phyloP scores from a whole-genome alignment of 2,797 vertebrate genomes.

The Margarornis squamiger region DNA sequence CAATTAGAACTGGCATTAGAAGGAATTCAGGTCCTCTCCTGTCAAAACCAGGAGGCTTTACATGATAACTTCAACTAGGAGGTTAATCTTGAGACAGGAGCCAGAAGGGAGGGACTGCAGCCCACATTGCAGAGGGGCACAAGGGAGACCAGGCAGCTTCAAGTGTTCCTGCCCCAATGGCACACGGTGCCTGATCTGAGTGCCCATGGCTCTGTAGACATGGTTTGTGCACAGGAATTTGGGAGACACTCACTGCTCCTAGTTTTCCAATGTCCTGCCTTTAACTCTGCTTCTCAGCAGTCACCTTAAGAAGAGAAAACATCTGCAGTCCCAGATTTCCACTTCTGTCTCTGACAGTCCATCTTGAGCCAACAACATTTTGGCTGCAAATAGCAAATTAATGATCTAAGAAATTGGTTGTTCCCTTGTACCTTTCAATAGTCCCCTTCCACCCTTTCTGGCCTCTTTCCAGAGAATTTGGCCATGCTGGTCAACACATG shows the following conservation, averaged over 20 bases:
- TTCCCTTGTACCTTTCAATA: neutral
- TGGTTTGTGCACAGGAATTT: fast-evolving
- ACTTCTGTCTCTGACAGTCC: neutral
- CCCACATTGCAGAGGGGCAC: neutral
- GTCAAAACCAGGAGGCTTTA: neutral
- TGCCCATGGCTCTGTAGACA: neutral
- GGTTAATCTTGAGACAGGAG: neutral
- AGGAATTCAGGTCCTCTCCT: neutral
- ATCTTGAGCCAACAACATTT: neutral
- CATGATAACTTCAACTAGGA: neutral
- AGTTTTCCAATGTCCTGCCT: neutral
- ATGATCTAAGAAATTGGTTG: constrained; percentile 16
- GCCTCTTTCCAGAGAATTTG: neutral
- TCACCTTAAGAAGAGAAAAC: neutral
- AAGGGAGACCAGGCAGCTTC: neutral
- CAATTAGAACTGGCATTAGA: neutral
- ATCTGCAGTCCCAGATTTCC: constrained; percentile 11
- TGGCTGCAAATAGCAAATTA: neutral
- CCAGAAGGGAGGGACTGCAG: neutral
- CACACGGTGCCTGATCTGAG: neutral
- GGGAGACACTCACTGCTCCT: neutral
- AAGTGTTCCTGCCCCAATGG: neutral
- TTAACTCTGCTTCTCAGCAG: neutral
- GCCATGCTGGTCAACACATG: neutral
- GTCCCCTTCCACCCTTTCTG: neutral